These are phyloP conservation scores for Drosophila bunnanda DNA, from an alignment of 2,888 invertebrate species.

Conservation along the genomic window DNA sequence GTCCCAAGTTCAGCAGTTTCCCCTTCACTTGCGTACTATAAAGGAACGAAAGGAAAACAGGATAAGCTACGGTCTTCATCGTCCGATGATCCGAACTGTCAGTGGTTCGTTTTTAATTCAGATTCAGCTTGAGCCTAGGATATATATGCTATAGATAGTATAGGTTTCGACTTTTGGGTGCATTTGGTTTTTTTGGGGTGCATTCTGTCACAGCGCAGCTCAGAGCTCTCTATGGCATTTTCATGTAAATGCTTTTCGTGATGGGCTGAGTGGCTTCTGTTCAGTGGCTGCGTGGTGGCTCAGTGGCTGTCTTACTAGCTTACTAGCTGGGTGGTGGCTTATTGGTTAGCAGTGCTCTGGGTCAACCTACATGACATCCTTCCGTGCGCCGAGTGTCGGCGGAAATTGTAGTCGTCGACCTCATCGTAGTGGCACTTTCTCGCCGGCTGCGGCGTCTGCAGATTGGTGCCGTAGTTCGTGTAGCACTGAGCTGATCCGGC, in stretches of 20 bases:
- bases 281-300: conserved; percentile 38
- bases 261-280: conserved; percentile 42
- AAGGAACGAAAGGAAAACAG: conserved; percentile 44
- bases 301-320: conserved; percentile 34
- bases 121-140: conserved; percentile 35
- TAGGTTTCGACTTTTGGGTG: conserved; percentile 7
- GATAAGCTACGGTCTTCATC: conserved; percentile 42
- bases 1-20: conserved; percentile 43
- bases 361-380: conserved; percentile 84
- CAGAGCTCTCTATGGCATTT: conserved; percentile 62
- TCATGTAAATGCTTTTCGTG: conserved; percentile 69
- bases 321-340: conserved; percentile 38
- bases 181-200: conserved; percentile 44
- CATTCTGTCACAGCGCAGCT: conserved; percentile 57
- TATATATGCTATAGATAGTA: conserved; percentile 2
- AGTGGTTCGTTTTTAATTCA: conserved; percentile 19
- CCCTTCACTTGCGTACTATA: conserved; percentile 76
- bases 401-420: conserved; percentile 83
- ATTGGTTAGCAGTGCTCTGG: conserved; percentile 39
- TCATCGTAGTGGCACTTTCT: conserved; percentile 84
- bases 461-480: conserved; percentile 85
- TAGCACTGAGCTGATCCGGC: conserved; percentile 81
- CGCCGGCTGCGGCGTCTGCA: conserved; percentile 84
- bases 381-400: conserved; percentile 85
- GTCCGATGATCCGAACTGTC: conserved; percentile 23